Evolutionary conservation across 2,797 vertebrate species (phyloP).

Genomic region (Enoplosus armatus): DNA sequence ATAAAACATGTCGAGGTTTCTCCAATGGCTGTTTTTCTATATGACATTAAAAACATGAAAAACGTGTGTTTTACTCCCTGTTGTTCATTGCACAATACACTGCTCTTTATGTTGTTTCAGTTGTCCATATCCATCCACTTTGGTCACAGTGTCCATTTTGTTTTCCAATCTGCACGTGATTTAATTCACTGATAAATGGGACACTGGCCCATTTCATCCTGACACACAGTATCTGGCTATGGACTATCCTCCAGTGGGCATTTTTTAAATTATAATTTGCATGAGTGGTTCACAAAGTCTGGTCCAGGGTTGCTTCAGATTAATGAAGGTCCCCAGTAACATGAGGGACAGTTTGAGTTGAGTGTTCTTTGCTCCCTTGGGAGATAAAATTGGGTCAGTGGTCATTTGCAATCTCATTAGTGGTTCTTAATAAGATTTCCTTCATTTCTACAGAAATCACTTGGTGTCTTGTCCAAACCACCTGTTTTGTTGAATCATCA

Average conservation of each 20-base stretch:
- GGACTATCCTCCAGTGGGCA: neutral
- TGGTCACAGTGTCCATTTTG: neutral
- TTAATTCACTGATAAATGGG: neutral
- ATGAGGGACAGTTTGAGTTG: neutral
- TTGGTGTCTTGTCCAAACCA: neutral
- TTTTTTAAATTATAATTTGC: neutral
- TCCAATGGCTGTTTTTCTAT: neutral
- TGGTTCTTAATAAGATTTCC: neutral
- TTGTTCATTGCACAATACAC: neutral
- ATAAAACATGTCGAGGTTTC: neutral
- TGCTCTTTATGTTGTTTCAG: slow-evolving; percentile 6
- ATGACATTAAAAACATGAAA: slow-evolving; percentile 5
- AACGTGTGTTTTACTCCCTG: slow-evolving; percentile 1
- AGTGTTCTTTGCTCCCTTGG: neutral
- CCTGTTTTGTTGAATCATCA: neutral
- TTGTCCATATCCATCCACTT: neutral
- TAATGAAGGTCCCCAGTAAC: neutral
- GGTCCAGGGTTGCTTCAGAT: slow-evolving; percentile 5
- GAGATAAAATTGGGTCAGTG: neutral
- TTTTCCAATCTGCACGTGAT: neutral
- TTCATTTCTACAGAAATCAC: neutral
- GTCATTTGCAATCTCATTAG: neutral
- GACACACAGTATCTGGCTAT: neutral
- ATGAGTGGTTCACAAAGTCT: neutral
- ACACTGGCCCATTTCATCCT: neutral